These are phyloP conservation scores for Anguilla japonica DNA, from an alignment of 2,113 vertebrate genomes.

Conservation along the genomic window DNA sequence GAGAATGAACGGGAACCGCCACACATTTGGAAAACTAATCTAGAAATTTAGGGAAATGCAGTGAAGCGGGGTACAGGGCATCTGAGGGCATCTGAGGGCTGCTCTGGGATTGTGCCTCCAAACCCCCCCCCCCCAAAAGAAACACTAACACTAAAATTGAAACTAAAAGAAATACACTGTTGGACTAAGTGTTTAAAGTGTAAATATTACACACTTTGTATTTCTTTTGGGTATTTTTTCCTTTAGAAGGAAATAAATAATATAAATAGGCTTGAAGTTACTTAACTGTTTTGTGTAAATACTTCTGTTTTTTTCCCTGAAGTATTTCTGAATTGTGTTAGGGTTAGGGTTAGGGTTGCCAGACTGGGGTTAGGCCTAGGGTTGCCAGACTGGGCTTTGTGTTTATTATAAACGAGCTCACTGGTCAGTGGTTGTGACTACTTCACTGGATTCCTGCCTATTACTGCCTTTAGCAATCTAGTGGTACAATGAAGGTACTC, in stretches of 20 bases:
- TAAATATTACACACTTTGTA: conserved; percentile 47
- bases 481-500: neutral
- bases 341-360: neutral
- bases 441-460: neutral
- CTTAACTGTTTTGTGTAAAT: conserved; percentile 35
- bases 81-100: neutral
- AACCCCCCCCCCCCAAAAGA: neutral
- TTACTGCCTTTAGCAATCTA: neutral
- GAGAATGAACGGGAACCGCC: too few species aligned
- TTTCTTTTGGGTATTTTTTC: conserved; percentile 28
- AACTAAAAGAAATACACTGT: neutral
- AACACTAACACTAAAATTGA: too few species aligned
- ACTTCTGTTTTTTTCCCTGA: conserved; percentile 17
- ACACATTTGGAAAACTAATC: too few species aligned
- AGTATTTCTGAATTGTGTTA: neutral
- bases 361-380: neutral
- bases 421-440: neutral
- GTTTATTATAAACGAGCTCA: neutral
- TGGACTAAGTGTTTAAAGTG: conserved; percentile 36
- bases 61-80: neutral
- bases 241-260: conserved; percentile 22
- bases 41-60: neutral
- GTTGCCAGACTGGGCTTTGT: neutral
- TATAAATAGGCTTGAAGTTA: neutral
- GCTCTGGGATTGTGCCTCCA: conserved; percentile 8